phyloP scores from a whole-genome alignment of 2,888 invertebrate genomes.

The Lepetodrilus schrolli region DNA sequence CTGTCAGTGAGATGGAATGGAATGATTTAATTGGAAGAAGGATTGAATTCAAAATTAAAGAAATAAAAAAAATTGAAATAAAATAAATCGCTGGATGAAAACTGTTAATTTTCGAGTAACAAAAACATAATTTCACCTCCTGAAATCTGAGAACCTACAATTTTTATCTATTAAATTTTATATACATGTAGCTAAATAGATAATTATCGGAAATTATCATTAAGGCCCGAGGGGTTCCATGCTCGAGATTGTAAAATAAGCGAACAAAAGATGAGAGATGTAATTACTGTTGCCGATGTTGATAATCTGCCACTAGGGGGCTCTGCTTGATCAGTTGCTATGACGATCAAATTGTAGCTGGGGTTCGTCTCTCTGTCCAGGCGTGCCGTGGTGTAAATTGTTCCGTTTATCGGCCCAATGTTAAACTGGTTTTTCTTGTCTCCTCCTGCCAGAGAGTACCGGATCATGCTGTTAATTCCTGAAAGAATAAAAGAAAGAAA shows the following conservation, averaged over 20 bases:
- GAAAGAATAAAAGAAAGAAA: constrained; percentile 48
- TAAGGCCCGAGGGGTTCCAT: neutral
- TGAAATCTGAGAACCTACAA: no score
- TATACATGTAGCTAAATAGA: no score
- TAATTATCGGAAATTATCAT: neutral
- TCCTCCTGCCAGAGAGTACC: constrained; percentile 87
- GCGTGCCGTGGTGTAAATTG: constrained; percentile 83
- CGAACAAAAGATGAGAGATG: neutral
- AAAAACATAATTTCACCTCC: no score
- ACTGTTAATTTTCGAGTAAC: no score
- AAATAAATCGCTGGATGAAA: no score
- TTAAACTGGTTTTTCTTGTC: constrained; percentile 84
- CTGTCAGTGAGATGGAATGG: no score
- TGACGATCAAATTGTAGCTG: constrained; percentile 88
- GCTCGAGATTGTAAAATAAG: neutral
- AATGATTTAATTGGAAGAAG: no score
- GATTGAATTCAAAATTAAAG: no score
- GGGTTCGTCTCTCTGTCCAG: constrained; percentile 90
- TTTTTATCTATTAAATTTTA: no score
- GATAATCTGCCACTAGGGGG: constrained; percentile 47
- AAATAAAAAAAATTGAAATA: no score
- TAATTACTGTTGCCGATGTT: constrained; percentile 80
- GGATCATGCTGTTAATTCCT: constrained; percentile 90
- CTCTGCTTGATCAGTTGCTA: constrained; percentile 88
- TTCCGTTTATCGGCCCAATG: constrained; percentile 86